Conservation (phyloP, 2,888 invertebrate genomes). For the Amblyjoppa fuscipennis region DNA sequence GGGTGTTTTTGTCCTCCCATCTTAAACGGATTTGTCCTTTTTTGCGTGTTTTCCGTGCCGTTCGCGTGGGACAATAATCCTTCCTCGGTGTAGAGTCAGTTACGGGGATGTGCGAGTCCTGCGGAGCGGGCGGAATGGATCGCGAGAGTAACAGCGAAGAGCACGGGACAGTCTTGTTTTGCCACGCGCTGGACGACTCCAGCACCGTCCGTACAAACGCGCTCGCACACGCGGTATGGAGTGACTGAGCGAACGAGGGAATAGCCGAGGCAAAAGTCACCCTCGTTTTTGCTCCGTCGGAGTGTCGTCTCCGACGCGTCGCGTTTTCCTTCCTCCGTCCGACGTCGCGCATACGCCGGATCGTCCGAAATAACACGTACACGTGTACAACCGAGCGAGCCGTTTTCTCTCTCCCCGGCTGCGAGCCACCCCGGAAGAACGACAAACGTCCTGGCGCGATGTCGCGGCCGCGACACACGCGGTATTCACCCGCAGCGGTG, state of each 20-base stretch:
- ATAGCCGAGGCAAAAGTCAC: slow-evolving; percentile 55
- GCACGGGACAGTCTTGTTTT: slow-evolving; percentile 12
- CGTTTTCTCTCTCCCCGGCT: neutral
- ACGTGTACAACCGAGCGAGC: neutral
- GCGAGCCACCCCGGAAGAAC: neutral
- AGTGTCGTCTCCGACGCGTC: slow-evolving; percentile 56
- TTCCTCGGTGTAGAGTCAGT: neutral
- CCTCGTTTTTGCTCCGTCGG: slow-evolving; percentile 57
- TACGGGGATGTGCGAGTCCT: neutral
- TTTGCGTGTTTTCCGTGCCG: neutral
- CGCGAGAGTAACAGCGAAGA: slow-evolving; percentile 9
- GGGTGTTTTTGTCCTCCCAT: neutral
- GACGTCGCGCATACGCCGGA: slow-evolving; percentile 23
- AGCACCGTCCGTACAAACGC: neutral
- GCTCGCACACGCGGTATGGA: neutral
- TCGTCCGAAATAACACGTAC: slow-evolving; percentile 55
- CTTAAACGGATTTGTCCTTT: neutral
- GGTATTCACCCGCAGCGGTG: slow-evolving; percentile 10
- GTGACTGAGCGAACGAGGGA: slow-evolving; percentile 57
- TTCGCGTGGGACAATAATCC: neutral
- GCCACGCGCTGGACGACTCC: slow-evolving; percentile 10
- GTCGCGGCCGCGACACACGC: slow-evolving; percentile 3
- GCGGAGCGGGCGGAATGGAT: slow-evolving; percentile 3
- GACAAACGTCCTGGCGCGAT: slow-evolving; percentile 39
- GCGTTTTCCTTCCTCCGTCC: slow-evolving; percentile 11